Evolutionary conservation across 1,140 invertebrate species (phyloP).

Genomic region (Trichoplusia ni): DNA sequence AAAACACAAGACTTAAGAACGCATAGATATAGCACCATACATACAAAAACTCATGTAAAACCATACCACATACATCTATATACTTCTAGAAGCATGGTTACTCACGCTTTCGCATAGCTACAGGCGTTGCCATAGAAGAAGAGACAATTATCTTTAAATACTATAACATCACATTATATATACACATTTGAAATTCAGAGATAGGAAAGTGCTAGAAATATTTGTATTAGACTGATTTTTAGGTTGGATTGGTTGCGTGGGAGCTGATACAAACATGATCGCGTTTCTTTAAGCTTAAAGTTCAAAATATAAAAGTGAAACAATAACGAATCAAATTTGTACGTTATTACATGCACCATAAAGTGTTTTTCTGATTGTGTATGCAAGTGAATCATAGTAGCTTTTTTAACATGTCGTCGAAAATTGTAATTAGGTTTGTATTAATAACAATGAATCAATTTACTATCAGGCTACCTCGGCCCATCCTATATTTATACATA

Average conservation of each 20-base stretch:
- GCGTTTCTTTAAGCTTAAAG: too few relatives aligned
- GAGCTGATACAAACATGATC: neutral
- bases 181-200: slow-evolving; percentile 20
- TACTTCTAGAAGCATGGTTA: slow-evolving; percentile 72
- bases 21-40: slow-evolving; percentile 38
- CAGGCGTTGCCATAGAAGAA: slow-evolving; percentile 76
- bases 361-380: too few relatives aligned
- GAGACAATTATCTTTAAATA: slow-evolving; percentile 68
- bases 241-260: neutral
- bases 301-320: too few relatives aligned
- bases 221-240: neutral
- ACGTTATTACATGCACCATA: too few relatives aligned
- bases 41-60: slow-evolving; percentile 45
- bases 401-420: too few relatives aligned
- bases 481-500: too few relatives aligned
- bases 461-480: too few relatives aligned
- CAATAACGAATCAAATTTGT: too few relatives aligned
- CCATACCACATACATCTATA: slow-evolving; percentile 63
- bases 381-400: too few relatives aligned
- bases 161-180: slow-evolving; percentile 38
- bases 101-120: slow-evolving; percentile 80
- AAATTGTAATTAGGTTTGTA: too few relatives aligned
- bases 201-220: slow-evolving; percentile 13
- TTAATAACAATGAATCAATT: too few relatives aligned
- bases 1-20: neutral